Conservation (phyloP, 2,797 vertebrate genomes). For the Dendrocincla fuliginosa region DNA sequence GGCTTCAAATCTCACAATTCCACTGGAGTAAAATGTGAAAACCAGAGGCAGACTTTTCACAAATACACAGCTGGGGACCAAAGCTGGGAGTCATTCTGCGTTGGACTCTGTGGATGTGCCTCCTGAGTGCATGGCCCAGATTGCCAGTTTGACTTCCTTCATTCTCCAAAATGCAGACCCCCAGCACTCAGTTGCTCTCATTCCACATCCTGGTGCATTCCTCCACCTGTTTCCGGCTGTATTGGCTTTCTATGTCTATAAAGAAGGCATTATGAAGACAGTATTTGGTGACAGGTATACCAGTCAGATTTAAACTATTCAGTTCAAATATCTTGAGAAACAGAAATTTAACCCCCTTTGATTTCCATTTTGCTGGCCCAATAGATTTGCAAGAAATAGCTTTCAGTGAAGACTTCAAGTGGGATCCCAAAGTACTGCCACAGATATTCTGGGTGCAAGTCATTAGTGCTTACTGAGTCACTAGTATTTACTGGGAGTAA, state of each 20-base stretch:
- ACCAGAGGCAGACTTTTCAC: neutral
- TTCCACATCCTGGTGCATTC: neutral
- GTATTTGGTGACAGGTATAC: neutral
- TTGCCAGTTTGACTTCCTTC: neutral
- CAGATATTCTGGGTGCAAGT: neutral
- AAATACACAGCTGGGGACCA: neutral
- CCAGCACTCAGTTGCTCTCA: neutral
- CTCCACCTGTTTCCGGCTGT: neutral
- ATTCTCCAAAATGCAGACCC: neutral
- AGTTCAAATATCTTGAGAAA: neutral
- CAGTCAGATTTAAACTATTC: neutral
- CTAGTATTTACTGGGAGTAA: neutral
- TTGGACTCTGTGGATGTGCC: neutral
- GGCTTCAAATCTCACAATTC: neutral
- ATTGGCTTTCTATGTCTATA: neutral
- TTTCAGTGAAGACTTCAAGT: neutral
- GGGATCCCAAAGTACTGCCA: neutral
- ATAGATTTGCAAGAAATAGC: neutral
- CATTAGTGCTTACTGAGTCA: neutral
- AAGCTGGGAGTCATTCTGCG: neutral
- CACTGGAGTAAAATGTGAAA: neutral
- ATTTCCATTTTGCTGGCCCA: neutral
- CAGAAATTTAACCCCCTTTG: neutral
- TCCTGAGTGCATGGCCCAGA: neutral
- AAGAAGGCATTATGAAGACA: neutral